Evolutionary conservation across 1,140 invertebrate genomes (phyloP).

Genomic region (Sesamia nonagrioides): DNA sequence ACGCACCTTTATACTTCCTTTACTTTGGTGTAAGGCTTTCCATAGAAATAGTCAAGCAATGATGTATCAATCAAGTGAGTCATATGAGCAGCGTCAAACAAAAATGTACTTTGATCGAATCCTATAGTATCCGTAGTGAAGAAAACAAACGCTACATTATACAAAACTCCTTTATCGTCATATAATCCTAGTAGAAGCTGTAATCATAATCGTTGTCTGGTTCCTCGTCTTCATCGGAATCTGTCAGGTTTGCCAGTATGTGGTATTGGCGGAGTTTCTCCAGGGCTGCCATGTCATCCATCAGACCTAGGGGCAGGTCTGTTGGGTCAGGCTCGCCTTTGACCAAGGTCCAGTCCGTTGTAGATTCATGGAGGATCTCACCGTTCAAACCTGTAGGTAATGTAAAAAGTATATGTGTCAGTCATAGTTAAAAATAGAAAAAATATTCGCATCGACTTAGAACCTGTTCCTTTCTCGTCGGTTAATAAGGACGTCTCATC

Average conservation of each 20-base stretch:
- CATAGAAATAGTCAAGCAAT: too few relatives aligned
- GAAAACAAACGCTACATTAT: conserved; percentile 6
- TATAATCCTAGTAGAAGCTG: conserved; percentile 74
- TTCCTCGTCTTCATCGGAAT: conserved; percentile 67
- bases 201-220: conserved; percentile 77
- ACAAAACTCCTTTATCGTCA: conserved; percentile 47
- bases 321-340: conserved; percentile 64
- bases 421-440: too few relatives aligned
- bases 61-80: too few relatives aligned
- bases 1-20: too few relatives aligned
- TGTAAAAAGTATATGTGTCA: too few relatives aligned
- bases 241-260: conserved; percentile 67
- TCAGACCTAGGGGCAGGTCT: conserved; percentile 55
- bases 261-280: conserved; percentile 76
- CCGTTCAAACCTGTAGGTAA: conserved; percentile 69
- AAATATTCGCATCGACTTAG: too few relatives aligned
- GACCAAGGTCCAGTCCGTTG: conserved; percentile 70
- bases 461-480: too few relatives aligned
- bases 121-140: background rate
- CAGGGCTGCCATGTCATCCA: conserved; percentile 63
- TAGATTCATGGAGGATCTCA: conserved; percentile 65
- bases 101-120: too few relatives aligned
- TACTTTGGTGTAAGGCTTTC: too few relatives aligned
- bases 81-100: too few relatives aligned
- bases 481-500: too few relatives aligned